Conservation (phyloP, 2,797 vertebrate genomes). For the Threskiornis aethiopicus region DNA sequence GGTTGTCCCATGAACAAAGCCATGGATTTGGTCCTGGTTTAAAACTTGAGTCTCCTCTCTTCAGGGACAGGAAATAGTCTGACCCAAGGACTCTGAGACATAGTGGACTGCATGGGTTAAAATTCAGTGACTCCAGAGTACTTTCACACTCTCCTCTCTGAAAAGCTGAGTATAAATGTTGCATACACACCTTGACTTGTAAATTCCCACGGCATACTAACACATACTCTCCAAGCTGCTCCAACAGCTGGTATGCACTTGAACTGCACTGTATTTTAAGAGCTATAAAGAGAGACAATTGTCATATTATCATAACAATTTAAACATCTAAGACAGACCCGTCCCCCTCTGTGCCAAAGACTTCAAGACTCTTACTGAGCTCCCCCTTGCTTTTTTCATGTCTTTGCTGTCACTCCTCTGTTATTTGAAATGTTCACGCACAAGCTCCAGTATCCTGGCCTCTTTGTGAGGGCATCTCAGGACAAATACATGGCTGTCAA, state of each 20-base stretch:
- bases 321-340: not conserved
- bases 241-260: slow-evolving; percentile 81
- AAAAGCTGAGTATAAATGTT: slow-evolving; percentile 28
- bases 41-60: not conserved
- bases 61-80: not conserved
- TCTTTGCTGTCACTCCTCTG: not conserved
- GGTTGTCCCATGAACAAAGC: not conserved
- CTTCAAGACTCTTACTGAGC: not conserved
- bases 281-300: slow-evolving; percentile 67
- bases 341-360: not conserved
- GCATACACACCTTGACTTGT: slow-evolving; percentile 83
- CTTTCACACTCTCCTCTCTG: not conserved
- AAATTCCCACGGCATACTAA: slow-evolving; percentile 81
- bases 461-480: not conserved
- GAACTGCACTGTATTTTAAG: slow-evolving; percentile 89
- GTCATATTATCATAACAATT: not conserved
- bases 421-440: not conserved
- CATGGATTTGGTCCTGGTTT: not conserved
- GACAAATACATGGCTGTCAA: not conserved
- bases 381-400: not conserved
- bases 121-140: not conserved
- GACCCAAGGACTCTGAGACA: not conserved
- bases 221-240: slow-evolving; percentile 83
- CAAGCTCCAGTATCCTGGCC: not conserved
- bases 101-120: not conserved